Evolutionary conservation across 1,140 invertebrate species (phyloP).

Genomic region (Himalopsyche phryganea): DNA sequence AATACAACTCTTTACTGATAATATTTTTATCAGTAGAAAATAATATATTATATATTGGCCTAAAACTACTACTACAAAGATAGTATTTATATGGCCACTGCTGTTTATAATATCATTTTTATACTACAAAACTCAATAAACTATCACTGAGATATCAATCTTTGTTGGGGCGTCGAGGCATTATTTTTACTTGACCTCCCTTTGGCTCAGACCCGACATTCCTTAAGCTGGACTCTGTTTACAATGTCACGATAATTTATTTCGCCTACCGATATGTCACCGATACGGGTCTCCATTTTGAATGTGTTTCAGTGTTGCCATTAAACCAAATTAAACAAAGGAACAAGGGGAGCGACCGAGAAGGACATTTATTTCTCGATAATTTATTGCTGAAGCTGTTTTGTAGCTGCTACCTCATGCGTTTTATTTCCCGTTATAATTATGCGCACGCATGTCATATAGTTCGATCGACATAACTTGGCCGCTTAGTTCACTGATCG

Average conservation of each 20-base stretch:
- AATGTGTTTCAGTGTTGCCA: conserved; percentile 1
- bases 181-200: conserved; percentile 20
- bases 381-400: neutral
- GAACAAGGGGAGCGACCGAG: conserved; percentile 1
- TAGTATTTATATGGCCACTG: too few species aligned
- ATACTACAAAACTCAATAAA: too few species aligned
- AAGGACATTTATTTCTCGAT: neutral
- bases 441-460: neutral
- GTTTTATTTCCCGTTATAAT: conserved; percentile 7
- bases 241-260: conserved; percentile 25
- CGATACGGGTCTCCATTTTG: conserved; percentile 18
- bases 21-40: too few species aligned
- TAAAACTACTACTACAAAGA: too few species aligned
- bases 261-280: conserved; percentile 25
- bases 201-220: too few species aligned
- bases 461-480: too few species aligned
- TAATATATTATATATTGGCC: too few species aligned
- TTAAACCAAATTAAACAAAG: conserved; percentile 28
- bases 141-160: too few species aligned
- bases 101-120: too few species aligned
- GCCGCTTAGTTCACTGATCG: too few species aligned
- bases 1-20: too few species aligned
- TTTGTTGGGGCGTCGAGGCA: neutral
- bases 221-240: conserved; percentile 6
- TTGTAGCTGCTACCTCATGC: neutral